Evolutionary conservation across 2,797 vertebrate species (phyloP), one percentile per base, ranked within the genome.

Genomic region (Adrianichthys oophorus): DNA sequence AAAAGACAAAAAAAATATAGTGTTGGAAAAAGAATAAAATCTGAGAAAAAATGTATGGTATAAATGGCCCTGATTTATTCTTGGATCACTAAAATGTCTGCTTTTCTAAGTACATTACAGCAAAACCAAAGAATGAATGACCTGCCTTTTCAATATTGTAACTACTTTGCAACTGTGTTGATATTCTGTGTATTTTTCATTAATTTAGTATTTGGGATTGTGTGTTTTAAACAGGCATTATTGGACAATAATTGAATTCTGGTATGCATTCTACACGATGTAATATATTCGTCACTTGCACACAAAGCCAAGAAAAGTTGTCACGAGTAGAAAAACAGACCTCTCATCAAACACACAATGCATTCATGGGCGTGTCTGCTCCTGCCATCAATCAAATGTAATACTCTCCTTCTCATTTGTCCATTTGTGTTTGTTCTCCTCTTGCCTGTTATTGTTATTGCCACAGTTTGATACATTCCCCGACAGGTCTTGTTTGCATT

Each of bases 391-490:
- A 83, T 90, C 85, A 85, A 17, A 19, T 72, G 65, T 74, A 78
- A 86, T 79, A 68, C 70, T 76, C 72, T 75, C 74, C 70, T 73
- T 66, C 73, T 87, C 84, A 85, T 85, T 87, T 85, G 79, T 88
- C 77, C 81, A 78, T 86, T 85, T 89, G 80, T 90, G 84, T 90
- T 89, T 88, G 83, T 89, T 87, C 85, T 71, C 78, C 83, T 89
- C 85, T 86, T 90, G 83, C 84, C 75, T 73, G 76, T 75, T 79
- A 82, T 88, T 85, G 81, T 83, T 73, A 74, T 78, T 72, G 79
- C 76, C 78, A 82, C 64, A 68, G 72, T 84, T 86, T 91, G 85
- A 91, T 90, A 78, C 85, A 88, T 90, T 86, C 80, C 79, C 87
- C n/a, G 79, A 87, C 90, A 86, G 80, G 75, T 82, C 75, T 72